phyloP scores from a whole-genome alignment of 2,888 invertebrate species.

The Mylabris sibirica region DNA sequence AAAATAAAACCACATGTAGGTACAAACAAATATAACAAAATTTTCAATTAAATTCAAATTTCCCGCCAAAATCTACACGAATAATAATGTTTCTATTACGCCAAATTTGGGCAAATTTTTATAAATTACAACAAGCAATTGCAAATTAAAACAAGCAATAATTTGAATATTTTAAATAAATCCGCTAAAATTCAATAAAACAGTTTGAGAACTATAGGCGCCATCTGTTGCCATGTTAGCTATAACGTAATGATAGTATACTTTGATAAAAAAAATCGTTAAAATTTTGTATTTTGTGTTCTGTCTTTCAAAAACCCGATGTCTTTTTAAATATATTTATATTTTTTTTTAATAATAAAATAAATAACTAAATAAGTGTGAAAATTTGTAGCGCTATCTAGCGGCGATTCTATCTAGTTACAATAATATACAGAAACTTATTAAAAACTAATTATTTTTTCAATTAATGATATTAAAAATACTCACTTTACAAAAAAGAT shows the following conservation, averaged over 20 bases:
- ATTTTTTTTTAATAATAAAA: neutral
- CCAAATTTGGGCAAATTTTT: neutral
- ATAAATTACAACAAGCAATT: no score
- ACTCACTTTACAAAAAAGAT: slow-evolving; percentile 28
- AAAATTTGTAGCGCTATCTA: neutral
- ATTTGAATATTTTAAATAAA: no score
- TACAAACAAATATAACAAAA: no score
- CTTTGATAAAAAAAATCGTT: no score
- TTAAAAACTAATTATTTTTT: neutral
- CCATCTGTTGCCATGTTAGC: no score
- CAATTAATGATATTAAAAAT: neutral
- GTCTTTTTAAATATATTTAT: neutral
- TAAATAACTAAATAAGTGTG: neutral
- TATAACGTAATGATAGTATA: no score
- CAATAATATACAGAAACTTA: neutral
- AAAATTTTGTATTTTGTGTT: no score
- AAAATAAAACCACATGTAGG: neutral
- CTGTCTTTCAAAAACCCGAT: no score
- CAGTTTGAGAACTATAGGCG: no score
- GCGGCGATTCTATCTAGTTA: neutral
- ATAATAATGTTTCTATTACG: neutral
- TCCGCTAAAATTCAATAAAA: no score
- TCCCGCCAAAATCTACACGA: neutral
- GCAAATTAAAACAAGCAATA: no score
- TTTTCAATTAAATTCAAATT: neutral